A percentile compares a stretch with the other conserved stretches of the same genome.
Evolutionary conservation across 1,140 invertebrate species (phyloP).

Genomic region (Procambarus virginalis): DNA sequence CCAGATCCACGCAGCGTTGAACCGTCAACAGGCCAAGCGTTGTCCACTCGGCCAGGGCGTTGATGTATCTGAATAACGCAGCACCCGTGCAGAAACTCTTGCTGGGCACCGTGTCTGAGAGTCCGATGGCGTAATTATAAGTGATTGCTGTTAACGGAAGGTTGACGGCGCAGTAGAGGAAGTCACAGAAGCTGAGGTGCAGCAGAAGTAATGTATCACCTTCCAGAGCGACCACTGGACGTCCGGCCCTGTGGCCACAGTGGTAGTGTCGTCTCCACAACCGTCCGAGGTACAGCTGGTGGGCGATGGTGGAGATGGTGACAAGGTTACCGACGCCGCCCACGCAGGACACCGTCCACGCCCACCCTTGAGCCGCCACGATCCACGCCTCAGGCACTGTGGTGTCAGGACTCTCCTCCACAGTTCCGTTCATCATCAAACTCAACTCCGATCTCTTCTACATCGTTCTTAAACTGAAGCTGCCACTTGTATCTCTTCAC

Average conservation of each 20-base stretch:
- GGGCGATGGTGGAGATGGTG: not conserved
- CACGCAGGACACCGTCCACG: slow-evolving; percentile 19
- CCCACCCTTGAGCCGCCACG: slow-evolving; percentile 47
- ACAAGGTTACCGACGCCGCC: slow-evolving; percentile 38
- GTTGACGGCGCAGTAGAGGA: slow-evolving; percentile 65
- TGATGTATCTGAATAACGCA: slow-evolving; percentile 57
- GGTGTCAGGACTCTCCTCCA: not conserved
- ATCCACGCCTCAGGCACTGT: slow-evolving; percentile 26
- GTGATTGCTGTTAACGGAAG: slow-evolving; percentile 53
- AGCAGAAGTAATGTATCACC: slow-evolving; percentile 61
- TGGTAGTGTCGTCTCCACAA: not conserved
- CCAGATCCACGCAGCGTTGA: slow-evolving; percentile 51
- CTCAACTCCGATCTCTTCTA: too few relatives aligned
- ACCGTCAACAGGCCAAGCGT: slow-evolving; percentile 58
- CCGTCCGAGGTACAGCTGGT: slow-evolving; percentile 41
- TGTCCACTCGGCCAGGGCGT: slow-evolving; percentile 65
- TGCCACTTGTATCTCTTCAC: too few relatives aligned
- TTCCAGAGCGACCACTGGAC: slow-evolving; percentile 33
- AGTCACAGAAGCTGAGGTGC: slow-evolving; percentile 62
- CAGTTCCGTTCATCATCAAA: not conserved
- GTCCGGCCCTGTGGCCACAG: not conserved
- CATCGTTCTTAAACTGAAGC: too few relatives aligned
- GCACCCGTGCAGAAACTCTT: slow-evolving; percentile 46
- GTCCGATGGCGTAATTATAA: slow-evolving; percentile 15
- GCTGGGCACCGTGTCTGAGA: not conserved